A percentile compares a stretch with the other conserved stretches of the same genome.
Conservation (phyloP, 1,140 invertebrate genomes). For the Pogonomyrmex californicus region DNA sequence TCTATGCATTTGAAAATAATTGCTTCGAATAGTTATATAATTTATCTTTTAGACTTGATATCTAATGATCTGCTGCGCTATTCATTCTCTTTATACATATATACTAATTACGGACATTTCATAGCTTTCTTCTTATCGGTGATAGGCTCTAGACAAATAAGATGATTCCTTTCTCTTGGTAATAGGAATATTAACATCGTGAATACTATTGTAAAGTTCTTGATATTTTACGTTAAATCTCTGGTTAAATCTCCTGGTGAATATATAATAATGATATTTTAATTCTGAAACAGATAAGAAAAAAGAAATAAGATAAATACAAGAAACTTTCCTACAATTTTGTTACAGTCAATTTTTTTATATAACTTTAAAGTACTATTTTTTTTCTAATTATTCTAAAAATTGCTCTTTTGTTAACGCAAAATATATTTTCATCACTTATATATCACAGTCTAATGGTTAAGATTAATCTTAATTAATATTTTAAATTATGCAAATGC, state of each 20-base stretch:
- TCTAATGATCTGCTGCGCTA: background rate
- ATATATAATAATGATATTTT: background rate
- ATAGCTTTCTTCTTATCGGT: background rate
- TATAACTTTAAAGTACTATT: constrained; percentile 1
- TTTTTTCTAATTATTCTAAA: background rate
- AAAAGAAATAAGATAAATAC: background rate
- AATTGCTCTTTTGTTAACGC: background rate
- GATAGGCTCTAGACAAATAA: background rate
- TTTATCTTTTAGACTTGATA: constrained; percentile 8
- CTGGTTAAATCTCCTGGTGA: background rate
- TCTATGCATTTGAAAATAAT: constrained; percentile 31
- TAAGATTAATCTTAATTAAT: constrained; percentile 16
- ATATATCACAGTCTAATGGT: background rate
- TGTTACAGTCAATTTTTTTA: background rate
- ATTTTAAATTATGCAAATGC: constrained; percentile 2
- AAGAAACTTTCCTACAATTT: background rate
- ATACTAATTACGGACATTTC: background rate
- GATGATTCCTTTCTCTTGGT: background rate
- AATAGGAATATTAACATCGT: background rate
- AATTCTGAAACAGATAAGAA: no score
- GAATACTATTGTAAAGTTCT: constrained; percentile 2
- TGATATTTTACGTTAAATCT: background rate
- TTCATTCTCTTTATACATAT: background rate
- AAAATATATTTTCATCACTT: background rate
- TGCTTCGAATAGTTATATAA: background rate